Base-by-base conservation (phyloP, 2,888 invertebrate species). In the Drosophila imparisetae region DNA sequence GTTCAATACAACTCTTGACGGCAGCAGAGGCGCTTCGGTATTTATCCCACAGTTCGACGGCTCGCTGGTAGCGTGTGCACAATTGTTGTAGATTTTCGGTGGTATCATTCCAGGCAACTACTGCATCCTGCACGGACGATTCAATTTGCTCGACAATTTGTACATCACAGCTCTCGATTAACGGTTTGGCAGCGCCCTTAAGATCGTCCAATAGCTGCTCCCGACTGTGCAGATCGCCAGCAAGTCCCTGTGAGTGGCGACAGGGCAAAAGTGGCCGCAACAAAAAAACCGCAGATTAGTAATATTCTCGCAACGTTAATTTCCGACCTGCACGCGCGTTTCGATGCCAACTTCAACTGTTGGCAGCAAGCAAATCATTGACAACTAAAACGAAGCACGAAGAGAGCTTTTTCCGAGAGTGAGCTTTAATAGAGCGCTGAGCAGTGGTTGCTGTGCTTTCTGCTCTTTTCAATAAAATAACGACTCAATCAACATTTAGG, bases 41-140 rank as follows among this genome's bases (percentile, higher is more conserved):
- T 72, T 95, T 95, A 90, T 95, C 94, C 97, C 97, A 97, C 69
- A 97, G 94, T 57, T 95, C 95, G 65, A 97, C 96, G 5, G 97
- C 97, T 91, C 96, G 95, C 92, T 96, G 96, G 93, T 97, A 97
- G 86, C 95, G 94, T 84, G 93, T 95, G 92, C 96, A 96, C 81
- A 97, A 94, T 83, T 96, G 95, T 80, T 95, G 95, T 78, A 97
- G 94, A 92, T 96, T 96, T 80, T 94, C 94, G 91, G 96, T 95
- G n/a, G 97, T 97, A 88, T 96, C 96, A 86, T 96, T 95, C 94
- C 97, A 97, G 45, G 96, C 96, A 6, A 95, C 94, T 18, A 96
- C 96, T 21, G 97, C 97, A 89, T 96, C 96, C 91, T 96, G 95
- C 52, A 97, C 96, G 55, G 96, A 96, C 2, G 95, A 94, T 80